Evolutionary conservation across 1,140 invertebrate genomes (phyloP).

Genomic region (Papilio dardanus): DNA sequence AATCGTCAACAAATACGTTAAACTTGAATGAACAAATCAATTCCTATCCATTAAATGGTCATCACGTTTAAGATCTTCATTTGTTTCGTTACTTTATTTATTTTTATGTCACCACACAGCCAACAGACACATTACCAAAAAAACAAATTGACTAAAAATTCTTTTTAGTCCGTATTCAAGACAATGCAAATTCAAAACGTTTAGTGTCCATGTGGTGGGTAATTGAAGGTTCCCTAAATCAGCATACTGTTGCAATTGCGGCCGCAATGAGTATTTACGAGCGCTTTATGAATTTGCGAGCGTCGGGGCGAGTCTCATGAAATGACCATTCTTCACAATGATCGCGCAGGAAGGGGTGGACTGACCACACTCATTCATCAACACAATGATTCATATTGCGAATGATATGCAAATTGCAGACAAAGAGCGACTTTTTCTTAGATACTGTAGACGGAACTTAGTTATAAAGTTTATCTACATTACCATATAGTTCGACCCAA

Average conservation of each 20-base stretch:
- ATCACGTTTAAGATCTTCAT: neutral
- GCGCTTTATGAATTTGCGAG: constrained; percentile 74
- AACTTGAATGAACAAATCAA: neutral
- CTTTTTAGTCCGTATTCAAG: neutral
- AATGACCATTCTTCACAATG: constrained; percentile 74
- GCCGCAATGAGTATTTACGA: constrained; percentile 66
- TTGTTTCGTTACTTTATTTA: neutral
- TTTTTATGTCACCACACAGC: no score
- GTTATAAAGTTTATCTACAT: neutral
- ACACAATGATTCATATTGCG: constrained; percentile 6
- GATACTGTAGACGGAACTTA: neutral
- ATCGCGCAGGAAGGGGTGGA: constrained; percentile 35
- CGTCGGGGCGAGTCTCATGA: constrained; percentile 56
- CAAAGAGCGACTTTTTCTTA: neutral
- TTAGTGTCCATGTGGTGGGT: neutral
- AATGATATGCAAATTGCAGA: neutral
- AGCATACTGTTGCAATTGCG: constrained; percentile 47
- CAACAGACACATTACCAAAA: neutral
- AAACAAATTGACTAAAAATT: neutral
- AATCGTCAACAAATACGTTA: neutral
- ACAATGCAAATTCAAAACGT: neutral
- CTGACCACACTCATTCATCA: constrained; percentile 42
- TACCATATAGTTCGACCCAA: no score
- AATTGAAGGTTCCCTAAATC: constrained; percentile 32
- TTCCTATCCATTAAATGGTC: neutral